Evolutionary conservation across 2,888 invertebrate genomes (phyloP).

Genomic region (Drosophila silvestris): DNA sequence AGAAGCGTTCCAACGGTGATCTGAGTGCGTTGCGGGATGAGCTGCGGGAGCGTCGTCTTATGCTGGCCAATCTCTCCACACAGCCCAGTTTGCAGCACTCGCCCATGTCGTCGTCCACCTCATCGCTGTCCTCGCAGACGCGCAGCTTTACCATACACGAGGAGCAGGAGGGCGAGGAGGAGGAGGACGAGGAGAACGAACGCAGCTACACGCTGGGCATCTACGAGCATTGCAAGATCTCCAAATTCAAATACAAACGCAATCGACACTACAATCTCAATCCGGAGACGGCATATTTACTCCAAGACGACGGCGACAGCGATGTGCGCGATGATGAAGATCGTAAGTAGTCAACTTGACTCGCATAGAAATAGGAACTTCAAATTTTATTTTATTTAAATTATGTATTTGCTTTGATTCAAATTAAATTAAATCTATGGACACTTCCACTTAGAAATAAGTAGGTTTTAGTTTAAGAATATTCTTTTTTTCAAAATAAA

Average conservation of each 20-base stretch:
- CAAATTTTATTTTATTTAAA: background rate
- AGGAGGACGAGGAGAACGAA: conserved; percentile 83
- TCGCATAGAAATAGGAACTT: background rate
- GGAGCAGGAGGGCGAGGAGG: conserved; percentile 82
- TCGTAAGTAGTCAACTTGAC: conserved; percentile 46
- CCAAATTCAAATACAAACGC: conserved; percentile 83
- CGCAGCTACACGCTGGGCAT: conserved; percentile 82
- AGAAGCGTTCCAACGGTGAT: conserved; percentile 81
- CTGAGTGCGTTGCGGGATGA: conserved; percentile 83
- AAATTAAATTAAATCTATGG: too few relatives aligned
- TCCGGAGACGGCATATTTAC: conserved; percentile 84
- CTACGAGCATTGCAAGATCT: conserved; percentile 84
- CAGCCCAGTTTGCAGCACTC: conserved; percentile 84
- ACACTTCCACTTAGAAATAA: too few relatives aligned
- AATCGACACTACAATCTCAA: conserved; percentile 83
- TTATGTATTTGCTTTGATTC: too few relatives aligned
- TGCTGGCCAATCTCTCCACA: conserved; percentile 85
- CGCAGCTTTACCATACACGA: conserved; percentile 84
- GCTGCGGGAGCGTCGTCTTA: conserved; percentile 84
- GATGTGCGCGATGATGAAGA: conserved; percentile 81
- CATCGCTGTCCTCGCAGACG: conserved; percentile 84
- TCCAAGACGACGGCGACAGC: conserved; percentile 84
- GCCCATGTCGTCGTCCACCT: conserved; percentile 83
- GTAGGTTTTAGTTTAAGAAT: too few relatives aligned
- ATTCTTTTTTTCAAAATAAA: too few relatives aligned